These are phyloP conservation scores for Nixonia krombeini DNA, from an alignment of 1,140 invertebrate species.

Conservation along the genomic window DNA sequence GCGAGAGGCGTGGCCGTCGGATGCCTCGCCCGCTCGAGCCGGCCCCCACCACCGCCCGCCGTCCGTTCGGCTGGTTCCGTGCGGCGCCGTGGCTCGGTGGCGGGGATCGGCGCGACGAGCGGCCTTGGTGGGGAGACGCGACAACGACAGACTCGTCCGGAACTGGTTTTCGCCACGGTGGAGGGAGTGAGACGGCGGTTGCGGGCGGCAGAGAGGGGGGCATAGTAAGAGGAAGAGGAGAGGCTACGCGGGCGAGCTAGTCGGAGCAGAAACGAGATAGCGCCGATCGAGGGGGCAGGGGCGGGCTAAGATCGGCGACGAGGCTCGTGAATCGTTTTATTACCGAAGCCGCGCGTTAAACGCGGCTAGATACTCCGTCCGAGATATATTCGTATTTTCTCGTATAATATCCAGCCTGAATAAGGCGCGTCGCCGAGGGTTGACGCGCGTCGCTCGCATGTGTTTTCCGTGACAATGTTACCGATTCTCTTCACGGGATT, in stretches of 20 bases:
- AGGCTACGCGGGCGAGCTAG: slow-evolving; percentile 1
- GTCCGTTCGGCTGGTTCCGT: slow-evolving; percentile 32
- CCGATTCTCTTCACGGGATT: too few relatives aligned
- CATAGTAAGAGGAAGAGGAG: slow-evolving; percentile 1
- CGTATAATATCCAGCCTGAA: slow-evolving; percentile 52
- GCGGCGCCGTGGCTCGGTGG: slow-evolving; percentile 11
- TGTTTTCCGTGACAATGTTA: slow-evolving; percentile 32
- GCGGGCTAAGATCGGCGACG: slow-evolving; percentile 46
- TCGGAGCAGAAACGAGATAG: slow-evolving; percentile 35
- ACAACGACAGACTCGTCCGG: slow-evolving; percentile 13
- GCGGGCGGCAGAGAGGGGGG: slow-evolving; percentile 15
- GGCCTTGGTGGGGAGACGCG: slow-evolving; percentile 24
- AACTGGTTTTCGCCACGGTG: not conserved
- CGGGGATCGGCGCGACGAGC: not conserved
- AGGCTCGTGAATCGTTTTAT: slow-evolving; percentile 56
- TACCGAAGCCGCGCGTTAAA: too few relatives aligned
- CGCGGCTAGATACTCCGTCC: slow-evolving; percentile 50
- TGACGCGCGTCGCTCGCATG: slow-evolving; percentile 35
- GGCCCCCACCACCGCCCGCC: slow-evolving; percentile 8
- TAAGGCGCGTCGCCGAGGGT: slow-evolving; percentile 50
- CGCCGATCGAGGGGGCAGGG: slow-evolving; percentile 34
- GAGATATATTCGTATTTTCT: slow-evolving; percentile 61
- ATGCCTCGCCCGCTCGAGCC: too few relatives aligned
- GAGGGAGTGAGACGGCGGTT: slow-evolving; percentile 21
- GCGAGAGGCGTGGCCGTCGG: slow-evolving; percentile 38